Conservation (phyloP, 2,113 vertebrate genomes). For the Ammodramus savannarum region DNA sequence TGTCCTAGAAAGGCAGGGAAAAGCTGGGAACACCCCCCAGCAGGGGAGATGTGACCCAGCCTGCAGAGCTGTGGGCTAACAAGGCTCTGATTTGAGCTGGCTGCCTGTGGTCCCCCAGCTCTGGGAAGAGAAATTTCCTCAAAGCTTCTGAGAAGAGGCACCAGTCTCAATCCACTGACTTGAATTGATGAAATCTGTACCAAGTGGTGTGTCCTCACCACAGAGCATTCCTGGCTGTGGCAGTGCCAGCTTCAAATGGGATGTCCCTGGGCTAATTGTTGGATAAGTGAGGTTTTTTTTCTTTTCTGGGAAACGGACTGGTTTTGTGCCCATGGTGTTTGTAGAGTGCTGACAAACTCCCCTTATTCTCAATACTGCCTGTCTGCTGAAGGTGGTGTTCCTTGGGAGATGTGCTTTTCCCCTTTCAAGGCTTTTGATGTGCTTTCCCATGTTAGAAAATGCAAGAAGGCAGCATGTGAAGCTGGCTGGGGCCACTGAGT, state of each 20-base stretch:
- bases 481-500: neutral
- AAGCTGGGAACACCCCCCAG: neutral
- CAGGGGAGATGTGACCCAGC: neutral
- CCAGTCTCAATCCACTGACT: neutral
- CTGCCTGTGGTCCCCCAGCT: neutral
- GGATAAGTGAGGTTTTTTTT: neutral
- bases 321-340: neutral
- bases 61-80: neutral
- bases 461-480: neutral
- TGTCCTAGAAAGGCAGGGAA: neutral
- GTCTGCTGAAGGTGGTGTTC: neutral
- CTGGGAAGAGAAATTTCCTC: neutral
- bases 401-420: neutral
- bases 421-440: conserved; percentile 24
- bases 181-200: neutral
- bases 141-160: neutral
- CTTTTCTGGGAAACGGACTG: neutral
- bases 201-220: neutral
- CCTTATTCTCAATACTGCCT: neutral
- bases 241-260: neutral
- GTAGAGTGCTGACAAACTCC: neutral
- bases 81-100: neutral
- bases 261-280: neutral
- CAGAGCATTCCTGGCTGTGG: neutral
- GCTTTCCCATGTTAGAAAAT: neutral